phyloP scores from a whole-genome alignment of 2,113 vertebrate genomes.

The Chauna torquata region DNA sequence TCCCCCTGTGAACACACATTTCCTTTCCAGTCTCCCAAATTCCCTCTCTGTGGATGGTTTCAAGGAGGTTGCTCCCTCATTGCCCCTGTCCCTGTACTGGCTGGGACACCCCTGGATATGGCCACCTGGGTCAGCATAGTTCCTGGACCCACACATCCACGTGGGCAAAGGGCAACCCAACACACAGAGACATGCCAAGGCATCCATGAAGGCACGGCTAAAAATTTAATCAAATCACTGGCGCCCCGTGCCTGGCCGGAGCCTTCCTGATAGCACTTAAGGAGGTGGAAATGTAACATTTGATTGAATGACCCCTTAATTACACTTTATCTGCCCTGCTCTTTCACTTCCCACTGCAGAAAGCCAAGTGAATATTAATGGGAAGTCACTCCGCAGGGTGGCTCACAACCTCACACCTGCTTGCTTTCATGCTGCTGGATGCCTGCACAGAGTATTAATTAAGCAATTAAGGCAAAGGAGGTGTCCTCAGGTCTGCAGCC shows the following conservation, averaged over 20 bases:
- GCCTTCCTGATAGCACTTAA: not conserved
- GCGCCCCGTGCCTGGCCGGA: not conserved
- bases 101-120: not conserved
- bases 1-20: not conserved
- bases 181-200: rapidly evolving
- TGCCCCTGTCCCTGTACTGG: not conserved
- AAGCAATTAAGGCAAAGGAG: not conserved
- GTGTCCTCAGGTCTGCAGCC: not conserved
- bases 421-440: slow-evolving; percentile 15
- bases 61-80: not conserved
- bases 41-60: not conserved
- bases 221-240: not conserved
- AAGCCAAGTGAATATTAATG: slow-evolving; percentile 49
- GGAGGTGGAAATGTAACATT: slow-evolving; percentile 38
- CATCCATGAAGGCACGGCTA: rapidly evolving
- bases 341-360: not conserved
- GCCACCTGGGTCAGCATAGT: rapidly evolving
- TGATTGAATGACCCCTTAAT: slow-evolving; percentile 48
- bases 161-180: not conserved
- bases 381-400: not conserved
- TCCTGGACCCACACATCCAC: not conserved
- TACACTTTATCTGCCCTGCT: not conserved
- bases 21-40: not conserved
- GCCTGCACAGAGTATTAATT: not conserved
- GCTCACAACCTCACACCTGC: slow-evolving; percentile 17